Evolutionary conservation across 1,140 invertebrate species (phyloP).

Genomic region (Microplitis mediator): DNA sequence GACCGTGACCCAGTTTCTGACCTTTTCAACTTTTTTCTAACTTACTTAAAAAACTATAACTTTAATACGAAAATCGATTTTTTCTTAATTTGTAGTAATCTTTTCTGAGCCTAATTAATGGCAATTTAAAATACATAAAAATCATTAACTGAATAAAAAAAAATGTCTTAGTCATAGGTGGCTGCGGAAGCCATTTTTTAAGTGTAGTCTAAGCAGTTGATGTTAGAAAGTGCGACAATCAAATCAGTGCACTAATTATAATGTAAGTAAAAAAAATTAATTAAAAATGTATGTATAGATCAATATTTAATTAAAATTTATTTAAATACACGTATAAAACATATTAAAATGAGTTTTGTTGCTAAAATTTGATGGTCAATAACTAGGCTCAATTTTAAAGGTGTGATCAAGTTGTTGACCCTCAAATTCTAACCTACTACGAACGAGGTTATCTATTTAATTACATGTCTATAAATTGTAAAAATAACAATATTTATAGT

Average conservation of each 20-base stretch:
- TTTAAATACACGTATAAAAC: background rate
- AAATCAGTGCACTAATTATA: background rate
- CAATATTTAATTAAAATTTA: background rate
- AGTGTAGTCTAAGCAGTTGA: background rate
- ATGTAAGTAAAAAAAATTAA: background rate
- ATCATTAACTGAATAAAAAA: background rate
- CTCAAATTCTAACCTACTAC: background rate
- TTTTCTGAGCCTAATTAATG: background rate
- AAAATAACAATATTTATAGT: background rate
- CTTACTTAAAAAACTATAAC: background rate
- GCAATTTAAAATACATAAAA: background rate
- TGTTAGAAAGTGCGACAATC: background rate
- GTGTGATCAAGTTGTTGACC: background rate
- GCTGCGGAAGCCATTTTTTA: no score
- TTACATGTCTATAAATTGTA: background rate
- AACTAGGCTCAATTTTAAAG: slow-evolving; percentile 1
- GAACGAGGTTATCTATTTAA: background rate
- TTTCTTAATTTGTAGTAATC: background rate
- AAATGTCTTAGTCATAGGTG: background rate
- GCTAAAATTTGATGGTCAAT: background rate
- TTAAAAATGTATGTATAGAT: background rate
- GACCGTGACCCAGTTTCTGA: background rate
- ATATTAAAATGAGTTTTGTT: background rate
- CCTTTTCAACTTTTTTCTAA: background rate
- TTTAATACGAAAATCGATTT: background rate